Conservation (phyloP, 2,113 vertebrate species). For the Passer domesticus region DNA sequence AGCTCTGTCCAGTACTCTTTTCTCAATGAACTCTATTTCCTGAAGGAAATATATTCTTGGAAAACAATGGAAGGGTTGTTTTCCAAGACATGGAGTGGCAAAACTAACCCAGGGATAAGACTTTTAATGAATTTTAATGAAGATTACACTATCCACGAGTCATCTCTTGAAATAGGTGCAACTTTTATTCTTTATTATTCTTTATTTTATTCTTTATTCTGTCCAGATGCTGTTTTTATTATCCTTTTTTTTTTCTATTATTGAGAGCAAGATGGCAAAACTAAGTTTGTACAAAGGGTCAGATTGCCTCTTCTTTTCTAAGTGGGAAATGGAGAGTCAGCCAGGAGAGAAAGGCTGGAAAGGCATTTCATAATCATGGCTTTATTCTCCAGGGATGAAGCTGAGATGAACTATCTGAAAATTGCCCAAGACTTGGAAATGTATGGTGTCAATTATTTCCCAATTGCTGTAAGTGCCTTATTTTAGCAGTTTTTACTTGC, state of each 20-base stretch:
- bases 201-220: neutral
- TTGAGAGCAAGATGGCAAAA: neutral
- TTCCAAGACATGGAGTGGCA: neutral
- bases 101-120: neutral
- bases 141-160: neutral
- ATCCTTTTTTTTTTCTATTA: neutral
- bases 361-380: neutral
- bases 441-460: conserved; percentile 93
- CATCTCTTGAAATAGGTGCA: neutral
- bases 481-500: neutral
- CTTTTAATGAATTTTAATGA: neutral
- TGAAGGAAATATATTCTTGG: neutral
- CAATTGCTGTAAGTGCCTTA: conserved; percentile 83
- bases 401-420: conserved; percentile 93
- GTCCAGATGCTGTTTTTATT: neutral
- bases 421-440: conserved; percentile 92
- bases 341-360: neutral
- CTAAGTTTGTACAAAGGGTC: neutral
- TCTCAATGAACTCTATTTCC: neutral
- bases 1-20: neutral
- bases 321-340: neutral
- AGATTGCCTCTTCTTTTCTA: neutral
- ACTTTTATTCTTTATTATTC: neutral
- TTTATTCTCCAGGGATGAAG: conserved; percentile 82
- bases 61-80: neutral